Conservation (phyloP, 1,140 invertebrate species). For the Archivesica marissinica region DNA sequence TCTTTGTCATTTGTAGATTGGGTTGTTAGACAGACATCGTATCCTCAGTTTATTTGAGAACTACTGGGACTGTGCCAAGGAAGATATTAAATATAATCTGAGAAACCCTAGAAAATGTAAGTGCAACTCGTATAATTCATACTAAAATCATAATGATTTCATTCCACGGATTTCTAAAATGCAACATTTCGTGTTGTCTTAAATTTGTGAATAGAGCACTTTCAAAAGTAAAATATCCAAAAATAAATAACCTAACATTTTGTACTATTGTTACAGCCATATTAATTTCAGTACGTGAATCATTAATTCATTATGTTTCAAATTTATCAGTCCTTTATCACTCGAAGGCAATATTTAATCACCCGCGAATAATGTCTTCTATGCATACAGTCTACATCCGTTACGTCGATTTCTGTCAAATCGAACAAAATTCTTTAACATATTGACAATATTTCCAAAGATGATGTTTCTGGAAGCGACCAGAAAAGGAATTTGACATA, state of each 20-base stretch:
- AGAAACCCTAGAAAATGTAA: conserved; percentile 80
- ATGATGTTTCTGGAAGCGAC: too few relatives aligned
- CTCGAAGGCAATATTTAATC: too few relatives aligned
- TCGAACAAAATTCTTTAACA: too few relatives aligned
- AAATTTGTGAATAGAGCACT: not conserved
- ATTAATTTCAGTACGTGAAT: not conserved
- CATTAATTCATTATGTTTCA: not conserved
- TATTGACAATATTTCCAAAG: too few relatives aligned
- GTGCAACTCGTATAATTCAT: conserved; percentile 21
- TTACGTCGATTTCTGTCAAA: too few relatives aligned
- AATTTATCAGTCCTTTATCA: too few relatives aligned
- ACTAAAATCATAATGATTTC: not conserved
- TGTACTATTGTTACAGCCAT: too few relatives aligned
- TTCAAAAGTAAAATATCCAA: not conserved
- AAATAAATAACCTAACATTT: too few relatives aligned
- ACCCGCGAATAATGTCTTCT: too few relatives aligned
- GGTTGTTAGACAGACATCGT: conserved; percentile 77
- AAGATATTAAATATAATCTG: conserved; percentile 65
- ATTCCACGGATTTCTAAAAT: not conserved
- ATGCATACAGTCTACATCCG: too few relatives aligned
- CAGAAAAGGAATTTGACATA: too few relatives aligned
- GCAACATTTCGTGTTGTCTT: not conserved
- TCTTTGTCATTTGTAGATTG: conserved; percentile 76
- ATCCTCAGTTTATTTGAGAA: conserved; percentile 79
- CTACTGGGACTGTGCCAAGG: conserved; percentile 75